Evolutionary conservation across 1,140 invertebrate genomes (phyloP).

Genomic region (Drosophila orosa): DNA sequence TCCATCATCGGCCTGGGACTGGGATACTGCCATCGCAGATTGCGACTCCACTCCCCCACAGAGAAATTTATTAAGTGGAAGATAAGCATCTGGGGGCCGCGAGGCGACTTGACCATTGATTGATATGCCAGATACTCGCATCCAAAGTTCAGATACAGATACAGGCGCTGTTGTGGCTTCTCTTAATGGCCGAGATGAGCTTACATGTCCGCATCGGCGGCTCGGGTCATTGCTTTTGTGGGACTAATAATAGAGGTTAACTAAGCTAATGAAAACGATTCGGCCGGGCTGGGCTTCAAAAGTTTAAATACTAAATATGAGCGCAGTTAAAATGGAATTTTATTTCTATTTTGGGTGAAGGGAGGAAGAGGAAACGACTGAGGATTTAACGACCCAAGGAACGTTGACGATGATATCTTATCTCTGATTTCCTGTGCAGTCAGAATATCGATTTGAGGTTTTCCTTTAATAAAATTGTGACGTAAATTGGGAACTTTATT

Average conservation of each 20-base stretch:
- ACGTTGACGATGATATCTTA: slow-evolving; percentile 11
- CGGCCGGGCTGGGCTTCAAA: slow-evolving; percentile 13
- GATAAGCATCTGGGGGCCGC: slow-evolving; percentile 69
- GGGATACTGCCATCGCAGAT: not conserved
- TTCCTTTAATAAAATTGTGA: not conserved
- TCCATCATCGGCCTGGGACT: slow-evolving; percentile 7
- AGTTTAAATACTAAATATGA: slow-evolving; percentile 45
- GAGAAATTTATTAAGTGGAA: slow-evolving; percentile 74
- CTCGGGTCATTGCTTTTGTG: slow-evolving; percentile 43
- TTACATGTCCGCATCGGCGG: slow-evolving; percentile 27
- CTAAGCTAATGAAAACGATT: slow-evolving; percentile 70
- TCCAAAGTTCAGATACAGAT: not conserved
- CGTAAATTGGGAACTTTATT: too few relatives aligned
- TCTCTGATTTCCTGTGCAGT: slow-evolving; percentile 11
- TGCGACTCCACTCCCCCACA: slow-evolving; percentile 64
- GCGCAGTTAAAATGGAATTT: slow-evolving; percentile 38
- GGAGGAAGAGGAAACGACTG: slow-evolving; percentile 23
- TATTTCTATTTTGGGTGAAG: slow-evolving; percentile 9
- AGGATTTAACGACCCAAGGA: slow-evolving; percentile 16
- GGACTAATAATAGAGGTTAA: slow-evolving; percentile 70
- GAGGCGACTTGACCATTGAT: slow-evolving; percentile 62
- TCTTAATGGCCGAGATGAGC: slow-evolving; percentile 50
- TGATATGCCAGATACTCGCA: slow-evolving; percentile 60
- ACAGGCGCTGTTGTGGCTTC: slow-evolving; percentile 20
- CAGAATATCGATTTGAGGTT: slow-evolving; percentile 5